These are phyloP conservation scores for Heliconius aoede DNA, from an alignment of 2,888 invertebrate species.

Conservation along the genomic window DNA sequence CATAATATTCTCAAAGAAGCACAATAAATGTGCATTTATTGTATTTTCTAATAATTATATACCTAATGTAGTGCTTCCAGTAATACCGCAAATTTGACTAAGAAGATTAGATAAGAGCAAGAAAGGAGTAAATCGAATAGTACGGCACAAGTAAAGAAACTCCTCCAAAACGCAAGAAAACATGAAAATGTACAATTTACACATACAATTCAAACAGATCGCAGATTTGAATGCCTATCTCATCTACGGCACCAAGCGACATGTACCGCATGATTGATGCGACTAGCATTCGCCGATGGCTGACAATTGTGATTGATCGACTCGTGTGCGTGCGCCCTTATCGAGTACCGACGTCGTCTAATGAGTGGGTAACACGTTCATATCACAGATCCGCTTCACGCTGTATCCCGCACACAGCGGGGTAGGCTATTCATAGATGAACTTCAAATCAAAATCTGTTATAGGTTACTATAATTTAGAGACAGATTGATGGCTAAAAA, in stretches of 20 bases:
- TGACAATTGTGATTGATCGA: conserved; percentile 81
- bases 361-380: conserved; percentile 54
- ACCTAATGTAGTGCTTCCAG: too few species aligned
- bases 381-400: background rate
- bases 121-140: background rate
- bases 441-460: background rate
- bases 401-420: too few species aligned
- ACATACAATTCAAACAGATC: conserved; percentile 3
- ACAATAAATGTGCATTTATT: background rate
- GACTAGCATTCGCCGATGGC: conserved; percentile 72
- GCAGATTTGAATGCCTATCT: conserved; percentile 31
- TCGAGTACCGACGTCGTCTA: conserved; percentile 47
- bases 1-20: background rate
- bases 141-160: background rate
- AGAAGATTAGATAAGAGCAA: background rate
- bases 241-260: conserved; percentile 44
- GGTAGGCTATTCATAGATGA: background rate
- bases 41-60: too few species aligned
- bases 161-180: background rate
- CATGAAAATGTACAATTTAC: background rate
- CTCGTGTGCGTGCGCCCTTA: conserved; percentile 59
- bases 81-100: background rate
- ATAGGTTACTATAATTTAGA: background rate
- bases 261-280: conserved; percentile 71
- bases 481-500: too few species aligned